phyloP scores from a whole-genome alignment of 2,888 invertebrate species.

The Hipparchia semele region DNA sequence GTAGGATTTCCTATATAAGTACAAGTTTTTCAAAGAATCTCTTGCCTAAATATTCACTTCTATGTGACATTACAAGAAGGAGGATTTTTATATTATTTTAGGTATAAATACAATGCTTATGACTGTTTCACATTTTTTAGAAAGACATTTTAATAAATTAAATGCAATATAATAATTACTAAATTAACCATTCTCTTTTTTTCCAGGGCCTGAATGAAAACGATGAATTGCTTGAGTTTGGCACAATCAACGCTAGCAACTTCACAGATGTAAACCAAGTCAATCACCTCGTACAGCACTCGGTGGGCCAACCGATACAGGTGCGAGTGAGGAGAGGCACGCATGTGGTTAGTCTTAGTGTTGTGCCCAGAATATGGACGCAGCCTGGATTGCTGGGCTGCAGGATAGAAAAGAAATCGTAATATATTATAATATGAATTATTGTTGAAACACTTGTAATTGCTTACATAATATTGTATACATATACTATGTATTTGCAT shows the following conservation, averaged over 20 bases:
- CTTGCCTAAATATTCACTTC: too few species aligned
- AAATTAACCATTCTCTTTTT: background rate
- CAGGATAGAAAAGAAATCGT: conserved; percentile 56
- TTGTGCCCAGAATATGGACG: conserved; percentile 89
- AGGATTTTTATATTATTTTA: too few species aligned
- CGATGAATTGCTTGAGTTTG: conserved; percentile 90
- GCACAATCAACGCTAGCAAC: conserved; percentile 88
- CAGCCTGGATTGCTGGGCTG: conserved; percentile 90
- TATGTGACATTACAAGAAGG: too few species aligned
- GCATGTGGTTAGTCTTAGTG: conserved; percentile 77
- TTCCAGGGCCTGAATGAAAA: conserved; percentile 87
- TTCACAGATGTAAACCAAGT: conserved; percentile 87
- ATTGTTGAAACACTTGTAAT: background rate
- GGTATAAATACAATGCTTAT: too few species aligned
- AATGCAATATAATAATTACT: too few species aligned
- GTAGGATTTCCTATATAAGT: too few species aligned
- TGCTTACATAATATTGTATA: too few species aligned
- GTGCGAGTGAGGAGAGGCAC: conserved; percentile 76
- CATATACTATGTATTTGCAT: too few species aligned
- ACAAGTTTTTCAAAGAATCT: too few species aligned
- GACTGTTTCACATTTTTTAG: too few species aligned
- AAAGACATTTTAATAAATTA: too few species aligned
- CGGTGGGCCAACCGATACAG: conserved; percentile 80
- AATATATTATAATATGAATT: background rate
- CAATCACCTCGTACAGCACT: conserved; percentile 86